Base-by-base conservation (phyloP, 1,140 invertebrate genomes). In the Scaptomyza montana region DNA sequence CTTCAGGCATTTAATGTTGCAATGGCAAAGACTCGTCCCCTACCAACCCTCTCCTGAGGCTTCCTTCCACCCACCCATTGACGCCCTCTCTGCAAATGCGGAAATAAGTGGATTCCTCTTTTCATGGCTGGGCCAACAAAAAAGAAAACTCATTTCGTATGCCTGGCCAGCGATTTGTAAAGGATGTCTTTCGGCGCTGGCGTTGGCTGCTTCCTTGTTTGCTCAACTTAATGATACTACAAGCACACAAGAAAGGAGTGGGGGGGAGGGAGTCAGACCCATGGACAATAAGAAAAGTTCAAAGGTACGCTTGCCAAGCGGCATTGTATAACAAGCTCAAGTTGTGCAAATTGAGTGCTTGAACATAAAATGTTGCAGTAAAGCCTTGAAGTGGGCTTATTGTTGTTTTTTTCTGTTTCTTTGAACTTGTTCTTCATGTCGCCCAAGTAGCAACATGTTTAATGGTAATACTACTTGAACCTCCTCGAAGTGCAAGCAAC, bases 391-490 rank as follows among this genome's bases (percentile, higher is more conserved):
- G 81, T 73, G 71, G 36, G 30, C 45, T 67, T n/a, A n/a, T n/a
- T n/a, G n/a, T n/a, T n/a, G n/a, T n/a, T n/a, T 78, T 74, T 43
- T 78, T 89, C 77, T 89, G 79, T 78, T 74, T 43, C 84, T 89
- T 79, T 89, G 79, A 87, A 82, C 79, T 74, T 89, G 65, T 78
- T 49, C 64, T 62, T 69, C 28, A 68, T 68, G 57, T 70, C 46
- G 62, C 45, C 43, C 50, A 72, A 85, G 85, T 76, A 63, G 28
- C 50, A 59, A 70, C 60, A 63, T 71, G 64, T 75, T 68, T 63
- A 36, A 36, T 36, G 64, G 10, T 51, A 49, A 62, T 46, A 60
- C 69, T 33, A 6, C 33, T 79, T 55, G 25, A 75, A 49, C 39
- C 30, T 4, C 1, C 4, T 53, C 74, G 61, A 61, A 82, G 75